These are phyloP conservation scores for Thera obeliscata DNA, from an alignment of 2,888 invertebrate species.

Conservation along the genomic window DNA sequence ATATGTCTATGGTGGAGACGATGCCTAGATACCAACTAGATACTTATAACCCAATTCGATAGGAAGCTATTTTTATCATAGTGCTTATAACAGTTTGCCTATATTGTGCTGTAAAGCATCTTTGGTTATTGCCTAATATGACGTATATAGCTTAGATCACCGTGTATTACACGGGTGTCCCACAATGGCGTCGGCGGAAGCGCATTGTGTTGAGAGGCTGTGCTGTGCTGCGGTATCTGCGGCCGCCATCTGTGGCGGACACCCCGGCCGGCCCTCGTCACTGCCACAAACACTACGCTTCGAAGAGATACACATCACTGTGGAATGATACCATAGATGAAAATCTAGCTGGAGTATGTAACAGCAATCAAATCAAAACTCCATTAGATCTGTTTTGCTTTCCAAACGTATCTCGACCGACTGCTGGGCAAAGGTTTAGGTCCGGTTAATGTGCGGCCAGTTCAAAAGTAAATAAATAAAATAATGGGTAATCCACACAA, in stretches of 20 bases:
- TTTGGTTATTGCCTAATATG: not conserved
- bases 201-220: conserved; percentile 2
- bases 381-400: too few relatives aligned
- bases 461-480: too few relatives aligned
- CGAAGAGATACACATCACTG: conserved; percentile 5
- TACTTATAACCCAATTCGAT: too few relatives aligned
- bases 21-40: too few relatives aligned
- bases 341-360: too few relatives aligned
- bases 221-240: not conserved
- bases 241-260: conserved; percentile 5
- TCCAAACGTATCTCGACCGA: too few relatives aligned
- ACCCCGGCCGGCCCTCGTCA: conserved; percentile 16
- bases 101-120: not conserved
- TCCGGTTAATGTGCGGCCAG: too few relatives aligned
- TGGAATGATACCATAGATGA: not conserved
- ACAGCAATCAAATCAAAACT: not conserved
- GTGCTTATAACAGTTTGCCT: too few relatives aligned
- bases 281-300: conserved; percentile 6
- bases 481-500: too few relatives aligned
- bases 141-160: conserved; percentile 2
- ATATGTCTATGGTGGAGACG: too few relatives aligned
- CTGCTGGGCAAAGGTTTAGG: too few relatives aligned
- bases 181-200: conserved; percentile 5
- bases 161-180: not conserved
- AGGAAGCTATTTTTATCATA: too few relatives aligned